Base-by-base conservation (phyloP, 2,797 vertebrate genomes). In the Sphenodon punctatus region DNA sequence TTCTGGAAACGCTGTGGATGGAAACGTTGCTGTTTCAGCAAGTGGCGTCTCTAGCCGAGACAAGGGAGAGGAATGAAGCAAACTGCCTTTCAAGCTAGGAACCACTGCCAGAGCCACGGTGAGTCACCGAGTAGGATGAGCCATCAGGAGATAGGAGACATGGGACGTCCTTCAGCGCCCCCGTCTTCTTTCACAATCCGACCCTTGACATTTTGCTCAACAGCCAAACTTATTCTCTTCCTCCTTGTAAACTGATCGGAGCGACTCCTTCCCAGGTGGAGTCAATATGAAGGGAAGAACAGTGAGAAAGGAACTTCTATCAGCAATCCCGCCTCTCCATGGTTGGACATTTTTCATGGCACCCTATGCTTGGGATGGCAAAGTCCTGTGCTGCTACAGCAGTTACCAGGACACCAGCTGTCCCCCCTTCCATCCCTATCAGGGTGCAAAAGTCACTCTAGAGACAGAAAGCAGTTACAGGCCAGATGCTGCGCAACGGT, bases 111-210 rank as follows among this genome's bases (percentile, higher is more conserved):
- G 88, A 59, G 42, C 85, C 48, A 20, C 19, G 72, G 59, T 27
- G 63, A 85, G 78, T 83, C 76, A 55, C 56, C 32, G 9, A 6
- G 82, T 75, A 70, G 66, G 60, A 55, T 58, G 77, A 90, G 89
- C 85, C 27, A 85, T 80, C 91, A 90, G 87, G 90, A 91, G 77
- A 66, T 88, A 17, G 76, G 84, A 84, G 58, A 77, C 79, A 73
- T 67, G 75, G 19, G 76, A 66, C 75, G 86, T 82, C 85, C 86
- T 84, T 82, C 79, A 48, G 23, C 76, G 91, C 89, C 84, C 84
- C 82, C 67, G 11, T 78, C 78, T 89, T 72, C 73, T 82, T 92
- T 85, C 73, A 75, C 86, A 85, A 15, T 48, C 80, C 74, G 84
- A 75, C 67, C 67, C 80, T 82, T 78, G 83, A 36, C 86, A 84